A percentile compares a stretch with the other conserved stretches of the same genome.
Evolutionary conservation across 1,140 invertebrate genomes (phyloP).

Genomic region (Latrodectus geometricus): DNA sequence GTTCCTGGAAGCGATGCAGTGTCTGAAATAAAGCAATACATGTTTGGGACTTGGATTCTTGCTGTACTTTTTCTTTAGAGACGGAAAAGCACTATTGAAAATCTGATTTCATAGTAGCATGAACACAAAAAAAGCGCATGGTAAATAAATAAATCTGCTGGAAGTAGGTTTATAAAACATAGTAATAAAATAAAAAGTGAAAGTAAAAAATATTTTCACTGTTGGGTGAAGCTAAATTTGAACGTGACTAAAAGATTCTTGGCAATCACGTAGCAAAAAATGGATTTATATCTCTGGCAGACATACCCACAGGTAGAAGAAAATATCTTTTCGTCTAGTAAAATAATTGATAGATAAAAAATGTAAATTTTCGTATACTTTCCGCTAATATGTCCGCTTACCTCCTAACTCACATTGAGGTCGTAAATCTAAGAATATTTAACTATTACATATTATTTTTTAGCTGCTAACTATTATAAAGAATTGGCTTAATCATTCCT

Average conservation of each 20-base stretch:
- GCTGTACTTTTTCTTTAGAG: background rate
- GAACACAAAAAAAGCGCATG: background rate
- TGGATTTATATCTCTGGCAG: background rate
- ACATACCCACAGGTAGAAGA: background rate
- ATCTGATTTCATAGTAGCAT: background rate
- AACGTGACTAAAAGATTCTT: background rate
- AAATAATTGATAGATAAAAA: too few species aligned
- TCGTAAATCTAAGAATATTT: too few species aligned
- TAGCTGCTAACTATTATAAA: too few species aligned
- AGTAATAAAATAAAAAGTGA: background rate
- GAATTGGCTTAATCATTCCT: too few species aligned
- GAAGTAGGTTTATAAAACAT: background rate
- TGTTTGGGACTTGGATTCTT: background rate
- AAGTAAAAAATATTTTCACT: background rate
- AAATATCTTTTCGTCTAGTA: background rate
- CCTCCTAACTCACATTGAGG: too few species aligned
- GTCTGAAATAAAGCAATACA: background rate
- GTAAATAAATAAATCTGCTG: background rate
- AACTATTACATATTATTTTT: too few species aligned
- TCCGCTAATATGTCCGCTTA: too few species aligned
- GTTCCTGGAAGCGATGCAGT: background rate
- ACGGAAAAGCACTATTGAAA: constrained; percentile 1
- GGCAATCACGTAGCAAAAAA: background rate
- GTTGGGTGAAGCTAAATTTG: background rate
- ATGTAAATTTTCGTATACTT: too few species aligned